These are phyloP conservation scores for Anomalospiza imberbis DNA, from an alignment of 2,797 vertebrate genomes.

Conservation along the genomic window DNA sequence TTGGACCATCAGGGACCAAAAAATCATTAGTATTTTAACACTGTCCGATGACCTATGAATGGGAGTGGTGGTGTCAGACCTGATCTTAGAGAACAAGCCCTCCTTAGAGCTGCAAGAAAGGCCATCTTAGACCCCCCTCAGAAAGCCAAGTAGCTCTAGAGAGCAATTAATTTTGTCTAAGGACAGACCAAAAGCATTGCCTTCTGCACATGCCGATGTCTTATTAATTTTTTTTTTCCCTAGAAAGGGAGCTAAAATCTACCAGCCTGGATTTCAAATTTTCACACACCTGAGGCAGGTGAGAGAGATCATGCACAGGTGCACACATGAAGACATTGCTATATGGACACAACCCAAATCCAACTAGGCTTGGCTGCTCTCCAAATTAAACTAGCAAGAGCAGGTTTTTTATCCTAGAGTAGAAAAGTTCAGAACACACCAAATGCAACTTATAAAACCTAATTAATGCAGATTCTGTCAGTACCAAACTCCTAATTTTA, in stretches of 20 bases:
- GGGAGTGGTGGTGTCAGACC: background rate
- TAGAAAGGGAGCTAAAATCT: background rate
- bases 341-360: background rate
- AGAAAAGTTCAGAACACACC: background rate
- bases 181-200: background rate
- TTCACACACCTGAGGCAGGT: background rate
- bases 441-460: background rate
- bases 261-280: background rate
- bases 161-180: conserved; percentile 15
- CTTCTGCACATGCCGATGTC: background rate
- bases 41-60: background rate
- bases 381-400: background rate
- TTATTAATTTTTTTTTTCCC: background rate
- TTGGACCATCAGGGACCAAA: conserved; percentile 28
- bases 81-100: background rate
- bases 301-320: background rate
- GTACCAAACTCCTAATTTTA: background rate
- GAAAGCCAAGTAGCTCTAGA: background rate
- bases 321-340: background rate
- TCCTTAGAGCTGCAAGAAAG: background rate
- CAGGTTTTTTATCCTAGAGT: background rate
- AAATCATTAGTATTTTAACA: conserved; percentile 36
- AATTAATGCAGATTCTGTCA: background rate
- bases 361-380: background rate
- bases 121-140: background rate